phyloP scores from a whole-genome alignment of 2,113 vertebrate species.

The Indicator maculatus region DNA sequence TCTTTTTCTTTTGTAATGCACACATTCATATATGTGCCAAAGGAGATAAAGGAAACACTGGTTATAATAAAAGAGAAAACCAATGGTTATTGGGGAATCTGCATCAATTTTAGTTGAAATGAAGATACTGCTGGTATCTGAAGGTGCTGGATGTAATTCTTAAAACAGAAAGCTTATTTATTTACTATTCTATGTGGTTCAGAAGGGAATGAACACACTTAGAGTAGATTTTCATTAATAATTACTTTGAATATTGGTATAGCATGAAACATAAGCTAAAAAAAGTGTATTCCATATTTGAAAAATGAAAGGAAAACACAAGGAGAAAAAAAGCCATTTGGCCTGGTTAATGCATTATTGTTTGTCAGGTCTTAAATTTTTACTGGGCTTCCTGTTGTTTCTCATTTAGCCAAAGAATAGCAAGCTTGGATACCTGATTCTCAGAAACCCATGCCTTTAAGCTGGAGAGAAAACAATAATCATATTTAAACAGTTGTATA shows the following conservation, averaged over 20 bases:
- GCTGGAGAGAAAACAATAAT: not conserved
- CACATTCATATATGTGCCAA: not conserved
- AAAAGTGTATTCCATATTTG: not conserved
- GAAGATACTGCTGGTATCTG: not conserved
- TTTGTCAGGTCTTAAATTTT: not conserved
- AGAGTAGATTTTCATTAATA: not conserved
- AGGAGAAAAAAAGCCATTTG: accelerated
- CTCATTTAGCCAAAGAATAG: not conserved
- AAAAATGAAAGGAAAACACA: not conserved
- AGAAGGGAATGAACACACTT: not conserved
- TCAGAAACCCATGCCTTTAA: not conserved
- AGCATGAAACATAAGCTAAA: not conserved
- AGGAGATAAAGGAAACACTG: not conserved
- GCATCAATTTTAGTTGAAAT: not conserved
- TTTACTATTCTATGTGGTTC: not conserved
- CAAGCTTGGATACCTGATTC: not conserved
- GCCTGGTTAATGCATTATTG: not conserved
- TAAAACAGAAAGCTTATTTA: not conserved
- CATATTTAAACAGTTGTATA: not conserved
- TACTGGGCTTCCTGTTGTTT: not conserved
- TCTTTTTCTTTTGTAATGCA: not conserved
- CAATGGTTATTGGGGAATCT: not conserved
- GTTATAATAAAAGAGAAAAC: not conserved
- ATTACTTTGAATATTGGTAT: not conserved
- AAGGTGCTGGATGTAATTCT: not conserved